A percentile compares a stretch with the other conserved stretches of the same genome.
Conservation (phyloP, 2,888 invertebrate genomes). For the Corythucha ciliata region DNA sequence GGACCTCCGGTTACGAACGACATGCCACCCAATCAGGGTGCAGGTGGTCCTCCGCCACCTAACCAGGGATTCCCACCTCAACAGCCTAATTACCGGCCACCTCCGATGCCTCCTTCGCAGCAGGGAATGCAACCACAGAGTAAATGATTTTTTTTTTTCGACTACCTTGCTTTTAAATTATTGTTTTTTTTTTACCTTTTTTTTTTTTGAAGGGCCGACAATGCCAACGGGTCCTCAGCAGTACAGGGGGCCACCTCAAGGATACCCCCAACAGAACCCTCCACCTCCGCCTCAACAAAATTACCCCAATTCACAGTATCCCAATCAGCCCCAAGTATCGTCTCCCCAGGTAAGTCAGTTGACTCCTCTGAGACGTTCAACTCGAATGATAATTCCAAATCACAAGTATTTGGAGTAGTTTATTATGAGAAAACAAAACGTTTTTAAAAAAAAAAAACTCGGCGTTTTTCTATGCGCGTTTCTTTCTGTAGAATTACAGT, state of each 20-base stretch:
- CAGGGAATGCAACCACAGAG: conserved; percentile 32
- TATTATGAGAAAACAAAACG: background rate
- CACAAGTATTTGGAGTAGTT: conserved; percentile 2
- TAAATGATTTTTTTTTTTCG: too few species aligned
- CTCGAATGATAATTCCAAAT: conserved; percentile 13
- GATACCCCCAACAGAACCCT: conserved; percentile 28
- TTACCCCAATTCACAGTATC: conserved; percentile 26
- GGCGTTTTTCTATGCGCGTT: too few species aligned
- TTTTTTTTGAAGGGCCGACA: conserved; percentile 17
- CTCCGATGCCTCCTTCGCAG: conserved; percentile 30
- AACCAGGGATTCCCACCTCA: conserved; percentile 11
- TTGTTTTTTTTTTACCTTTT: background rate
- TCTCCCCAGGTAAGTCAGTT: conserved; percentile 24
- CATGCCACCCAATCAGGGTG: conserved; percentile 39
- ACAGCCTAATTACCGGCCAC: conserved; percentile 19
- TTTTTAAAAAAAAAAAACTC: background rate
- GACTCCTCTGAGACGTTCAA: conserved; percentile 10
- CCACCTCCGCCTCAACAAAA: conserved; percentile 19
- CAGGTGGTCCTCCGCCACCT: conserved; percentile 21
- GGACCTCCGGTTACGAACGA: conserved; percentile 41
- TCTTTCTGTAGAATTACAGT: conserved; percentile 21
- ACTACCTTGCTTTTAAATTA: background rate
- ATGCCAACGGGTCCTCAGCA: conserved; percentile 32
- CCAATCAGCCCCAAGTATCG: conserved; percentile 26
- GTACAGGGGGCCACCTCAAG: conserved; percentile 26